Conservation (phyloP, 2,113 vertebrate genomes). For the Gymnarchus niloticus region DNA sequence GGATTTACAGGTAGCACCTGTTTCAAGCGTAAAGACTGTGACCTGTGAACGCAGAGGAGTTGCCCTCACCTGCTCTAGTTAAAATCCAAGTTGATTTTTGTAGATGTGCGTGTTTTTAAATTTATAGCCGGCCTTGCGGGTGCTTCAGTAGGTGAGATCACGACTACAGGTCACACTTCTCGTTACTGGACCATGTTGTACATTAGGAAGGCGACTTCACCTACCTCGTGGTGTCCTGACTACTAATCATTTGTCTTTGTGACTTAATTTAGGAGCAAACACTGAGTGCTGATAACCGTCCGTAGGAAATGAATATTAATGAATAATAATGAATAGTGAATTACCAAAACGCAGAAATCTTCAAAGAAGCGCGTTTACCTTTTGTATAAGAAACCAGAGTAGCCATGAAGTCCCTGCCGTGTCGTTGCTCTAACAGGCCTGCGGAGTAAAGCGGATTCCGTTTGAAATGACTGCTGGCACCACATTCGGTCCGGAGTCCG, state of each 20-base stretch:
- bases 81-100: not conserved
- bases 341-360: too few relatives aligned
- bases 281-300: not conserved
- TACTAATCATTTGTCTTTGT: not conserved
- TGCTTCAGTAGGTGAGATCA: not conserved
- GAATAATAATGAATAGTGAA: too few relatives aligned
- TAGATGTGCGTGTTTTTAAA: not conserved
- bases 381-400: too few relatives aligned
- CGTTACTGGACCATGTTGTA: not conserved
- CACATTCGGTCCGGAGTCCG: not conserved
- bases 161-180: not conserved
- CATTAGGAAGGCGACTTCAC: not conserved
- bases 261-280: not conserved
- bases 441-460: too few relatives aligned
- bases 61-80: too few relatives aligned
- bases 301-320: not conserved
- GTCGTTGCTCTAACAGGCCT: too few relatives aligned
- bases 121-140: not conserved
- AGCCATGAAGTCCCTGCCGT: too few relatives aligned
- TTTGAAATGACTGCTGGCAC: not conserved
- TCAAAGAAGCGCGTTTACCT: too few relatives aligned
- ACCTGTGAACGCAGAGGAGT: not conserved
- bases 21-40: not conserved
- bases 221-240: not conserved
- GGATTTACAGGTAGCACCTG: not conserved